Evolutionary conservation across 2,797 vertebrate species (phyloP), one percentile per base, ranked within the genome.

Genomic region (Lerista edwardsae): DNA sequence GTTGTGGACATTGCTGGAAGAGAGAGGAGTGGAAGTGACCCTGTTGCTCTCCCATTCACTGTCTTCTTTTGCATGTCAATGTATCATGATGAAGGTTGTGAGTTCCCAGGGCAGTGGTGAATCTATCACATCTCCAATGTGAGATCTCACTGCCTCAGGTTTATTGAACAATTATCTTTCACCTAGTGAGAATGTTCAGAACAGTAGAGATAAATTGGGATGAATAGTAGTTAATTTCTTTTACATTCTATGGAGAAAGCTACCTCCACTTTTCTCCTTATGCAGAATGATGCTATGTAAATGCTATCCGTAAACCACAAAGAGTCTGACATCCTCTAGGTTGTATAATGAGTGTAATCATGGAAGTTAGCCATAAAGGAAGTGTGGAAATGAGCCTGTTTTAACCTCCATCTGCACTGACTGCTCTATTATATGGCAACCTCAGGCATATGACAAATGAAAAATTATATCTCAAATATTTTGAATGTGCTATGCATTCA

Each of bases 341-440:
- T 2, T 17, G 14, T 11, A 51, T 65, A 84, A 84, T 39, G 34
- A 68, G 39, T 75, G 44, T 31, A 39, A 67, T 84, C 68, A 73
- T 25, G 59, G n/a, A 73, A 79, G 55, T 44, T 59, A 69, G n/a
- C 69, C 68, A 34, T 69, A 55, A 84, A 73, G 62, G 29, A 72
- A 71, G 57, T 47, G 5, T 47, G 31, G 31, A 78, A 72, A 79
- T 79, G n/a, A 79, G 64, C 83, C 83, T 84, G 19, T 51, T 78
- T 47, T 77, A 79, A 84, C 65, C 71, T 78, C 41, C 62, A n/a
- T 31, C 72, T 61, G 57, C 15, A 84, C 68, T 62, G 19, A 10
- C 69, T 78, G 15, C 23, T 62, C 59, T 71, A 47, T n/a, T n/a
- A n/a, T n/a, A n/a, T 39, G 27, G 25, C 39, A 71, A 69, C n/a